Percentiles rank a stretch among this genome's conserved stretches.
These are phyloP conservation scores for Pristionchus entomophagus DNA, from an alignment of 2,888 invertebrate species.

Conservation along the genomic window DNA sequence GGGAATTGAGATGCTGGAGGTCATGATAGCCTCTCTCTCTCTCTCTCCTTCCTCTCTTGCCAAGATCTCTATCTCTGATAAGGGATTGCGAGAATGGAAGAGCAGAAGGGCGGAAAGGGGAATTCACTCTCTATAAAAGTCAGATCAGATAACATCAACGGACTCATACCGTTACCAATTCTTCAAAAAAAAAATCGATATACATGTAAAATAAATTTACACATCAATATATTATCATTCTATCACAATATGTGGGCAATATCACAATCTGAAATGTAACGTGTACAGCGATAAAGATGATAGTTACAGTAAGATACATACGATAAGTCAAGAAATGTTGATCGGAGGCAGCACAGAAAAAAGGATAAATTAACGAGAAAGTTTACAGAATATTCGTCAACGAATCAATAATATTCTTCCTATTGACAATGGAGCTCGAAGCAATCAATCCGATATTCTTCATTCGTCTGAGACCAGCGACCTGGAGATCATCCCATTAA, in stretches of 20 bases:
- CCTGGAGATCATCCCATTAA: neutral
- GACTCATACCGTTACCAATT: neutral
- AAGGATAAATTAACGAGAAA: neutral
- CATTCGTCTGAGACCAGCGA: conserved; percentile 55
- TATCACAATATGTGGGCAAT: neutral
- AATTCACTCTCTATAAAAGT: neutral
- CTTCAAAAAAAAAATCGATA: neutral
- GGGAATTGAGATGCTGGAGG: conserved; percentile 20
- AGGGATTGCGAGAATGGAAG: neutral
- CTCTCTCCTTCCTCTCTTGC: neutral
- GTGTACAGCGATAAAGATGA: neutral
- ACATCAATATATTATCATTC: neutral
- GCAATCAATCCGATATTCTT: conserved; percentile 57
- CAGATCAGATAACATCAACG: conserved; percentile 23
- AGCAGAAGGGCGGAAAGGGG: neutral
- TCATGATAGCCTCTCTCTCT: conserved; percentile 1
- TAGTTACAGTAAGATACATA: neutral
- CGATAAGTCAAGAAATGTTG: neutral
- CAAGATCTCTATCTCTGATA: neutral
- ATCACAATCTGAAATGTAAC: neutral
- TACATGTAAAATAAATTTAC: neutral
- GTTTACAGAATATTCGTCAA: conserved; percentile 56
- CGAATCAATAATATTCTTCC: conserved; percentile 58
- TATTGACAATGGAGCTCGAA: conserved; percentile 58
- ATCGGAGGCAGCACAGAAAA: neutral